Conservation (phyloP, 2,888 invertebrate genomes). For the Epirrhoe tristata region DNA sequence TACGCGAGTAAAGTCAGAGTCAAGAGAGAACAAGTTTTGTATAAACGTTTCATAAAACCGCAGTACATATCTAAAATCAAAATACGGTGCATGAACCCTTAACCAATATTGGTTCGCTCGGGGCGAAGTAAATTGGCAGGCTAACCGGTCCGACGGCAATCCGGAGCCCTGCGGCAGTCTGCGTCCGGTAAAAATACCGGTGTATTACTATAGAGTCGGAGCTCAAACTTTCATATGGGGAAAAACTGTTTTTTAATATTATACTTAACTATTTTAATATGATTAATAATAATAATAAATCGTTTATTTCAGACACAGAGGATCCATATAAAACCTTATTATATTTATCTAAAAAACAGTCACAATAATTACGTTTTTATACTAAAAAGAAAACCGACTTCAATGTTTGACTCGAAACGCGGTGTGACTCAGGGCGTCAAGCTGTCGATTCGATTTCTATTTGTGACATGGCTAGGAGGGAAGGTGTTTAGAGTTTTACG, state of each 20-base stretch:
- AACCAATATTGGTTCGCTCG: constrained; percentile 45
- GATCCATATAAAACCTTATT: too few species aligned
- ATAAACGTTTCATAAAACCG: constrained; percentile 32
- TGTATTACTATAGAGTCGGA: constrained; percentile 11
- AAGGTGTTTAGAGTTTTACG: too few species aligned
- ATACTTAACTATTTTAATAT: too few species aligned
- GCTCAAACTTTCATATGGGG: constrained; percentile 16
- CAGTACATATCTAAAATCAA: constrained; percentile 39
- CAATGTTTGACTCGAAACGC: too few species aligned
- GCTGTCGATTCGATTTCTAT: too few species aligned
- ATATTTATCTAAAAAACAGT: too few species aligned
- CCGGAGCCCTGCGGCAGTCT: constrained; percentile 39
- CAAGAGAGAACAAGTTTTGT: constrained; percentile 1
- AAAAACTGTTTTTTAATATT: background rate
- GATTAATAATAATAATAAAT: too few species aligned
- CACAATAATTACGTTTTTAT: too few species aligned
- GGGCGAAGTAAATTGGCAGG: constrained; percentile 50
- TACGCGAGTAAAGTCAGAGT: background rate
- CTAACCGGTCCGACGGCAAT: constrained; percentile 42
- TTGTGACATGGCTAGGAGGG: too few species aligned
- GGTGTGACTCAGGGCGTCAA: too few species aligned
- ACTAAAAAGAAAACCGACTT: too few species aligned
- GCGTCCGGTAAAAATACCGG: constrained; percentile 40
- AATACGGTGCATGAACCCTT: constrained; percentile 42
- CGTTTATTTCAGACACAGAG: too few species aligned